Evolutionary conservation across 2,113 vertebrate species (phyloP), one percentile per base, ranked within the genome.

Genomic region (Oreochromis aureus): DNA sequence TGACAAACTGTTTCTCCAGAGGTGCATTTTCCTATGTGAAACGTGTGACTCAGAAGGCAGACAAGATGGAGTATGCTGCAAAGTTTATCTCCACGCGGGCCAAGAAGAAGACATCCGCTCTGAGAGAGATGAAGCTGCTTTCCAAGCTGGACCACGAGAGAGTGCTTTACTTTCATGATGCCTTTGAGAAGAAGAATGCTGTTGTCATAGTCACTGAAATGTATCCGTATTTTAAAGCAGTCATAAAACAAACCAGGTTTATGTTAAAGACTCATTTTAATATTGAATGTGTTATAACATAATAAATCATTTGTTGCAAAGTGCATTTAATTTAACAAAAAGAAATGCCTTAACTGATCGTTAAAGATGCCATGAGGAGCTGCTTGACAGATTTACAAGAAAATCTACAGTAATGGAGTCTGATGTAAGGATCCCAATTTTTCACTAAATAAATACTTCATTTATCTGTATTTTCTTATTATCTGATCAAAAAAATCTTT

Each of bases 11-110:
- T 82, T 1, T 36, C 59, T 88, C 19, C 95, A 99, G 99, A 93
- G 99, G 99, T 2, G 97, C 98, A 10, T 99, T 99, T 95, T 99
- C 98, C n/a, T 99, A 99, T n/a, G 95, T 99, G 59, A 97, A 99
- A 90, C 96, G 97, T 2, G 97, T 98, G 82, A 97, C 97, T 3
- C 97, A 99, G 91, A 98, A 98, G 82, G 96, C 93, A 7, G 97
- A 96, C 3, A 97, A 95, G 32, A 93, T 94, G 83, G 98, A 99
- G 86, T 98, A 97, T 1, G 98, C 98, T 0, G 98, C 98, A 53
- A 99, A 99, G 95, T 99, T 99, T 34, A 97, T 99, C 87, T 98
- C 98, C 0, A 97, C 97, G 9, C 97, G 97, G n/a, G 98, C 98
- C 18, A 98, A 98, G 92, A 97, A 96, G 80, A 99, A 98, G 92